Percentiles rank a stretch among this genome's conserved stretches.
phyloP scores from a whole-genome alignment of 2,888 invertebrate genomes.

The Stegophylla sp. region DNA sequence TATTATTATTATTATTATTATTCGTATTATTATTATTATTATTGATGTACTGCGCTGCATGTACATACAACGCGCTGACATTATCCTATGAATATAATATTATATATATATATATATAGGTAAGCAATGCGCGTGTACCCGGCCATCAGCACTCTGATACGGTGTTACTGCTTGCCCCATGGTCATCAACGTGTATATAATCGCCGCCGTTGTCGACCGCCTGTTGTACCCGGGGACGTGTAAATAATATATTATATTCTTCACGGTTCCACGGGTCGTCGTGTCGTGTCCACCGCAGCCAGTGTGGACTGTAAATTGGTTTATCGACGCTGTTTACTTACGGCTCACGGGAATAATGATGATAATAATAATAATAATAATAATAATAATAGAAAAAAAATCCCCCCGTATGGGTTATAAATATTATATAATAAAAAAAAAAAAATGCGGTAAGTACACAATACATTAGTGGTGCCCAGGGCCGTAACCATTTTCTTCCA shows the following conservation, averaged over 20 bases:
- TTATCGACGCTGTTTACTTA: conserved; percentile 53
- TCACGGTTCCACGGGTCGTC: conserved; percentile 52
- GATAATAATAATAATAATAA: too few species aligned
- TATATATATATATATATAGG: background rate
- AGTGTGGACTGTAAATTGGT: conserved; percentile 48
- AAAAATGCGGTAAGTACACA: too few species aligned
- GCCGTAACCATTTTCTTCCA: too few species aligned
- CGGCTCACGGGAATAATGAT: background rate
- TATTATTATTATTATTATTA: conserved; percentile 34
- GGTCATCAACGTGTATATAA: conserved; percentile 28
- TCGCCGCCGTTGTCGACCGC: conserved; percentile 3
- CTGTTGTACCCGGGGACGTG: too few species aligned
- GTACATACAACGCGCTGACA: too few species aligned
- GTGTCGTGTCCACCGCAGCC: conserved; percentile 48
- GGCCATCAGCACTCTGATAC: background rate
- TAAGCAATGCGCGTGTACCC: background rate
- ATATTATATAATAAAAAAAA: too few species aligned
- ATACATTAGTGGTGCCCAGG: too few species aligned
- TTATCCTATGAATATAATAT: too few species aligned
- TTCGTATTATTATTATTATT: background rate
- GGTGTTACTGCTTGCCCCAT: conserved; percentile 12
- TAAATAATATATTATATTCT: conserved; percentile 15
- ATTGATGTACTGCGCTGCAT: background rate
- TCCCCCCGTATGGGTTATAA: too few species aligned
- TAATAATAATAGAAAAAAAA: background rate